Conservation (phyloP, 30 jellyfish, hydroid and myxozoan species). For the Aurelia sp. region DNA sequence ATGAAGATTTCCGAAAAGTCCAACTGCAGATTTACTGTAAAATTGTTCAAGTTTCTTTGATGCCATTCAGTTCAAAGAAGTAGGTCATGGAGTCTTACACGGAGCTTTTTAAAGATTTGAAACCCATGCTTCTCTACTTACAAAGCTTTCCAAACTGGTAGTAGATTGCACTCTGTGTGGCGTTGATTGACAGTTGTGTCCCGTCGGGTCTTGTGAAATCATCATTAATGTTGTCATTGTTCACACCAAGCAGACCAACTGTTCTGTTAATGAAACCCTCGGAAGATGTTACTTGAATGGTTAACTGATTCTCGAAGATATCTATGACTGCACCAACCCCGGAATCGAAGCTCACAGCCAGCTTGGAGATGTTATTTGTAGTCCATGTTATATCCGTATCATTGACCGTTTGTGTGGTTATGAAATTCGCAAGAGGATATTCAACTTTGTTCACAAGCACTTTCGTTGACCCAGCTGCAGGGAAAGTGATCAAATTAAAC, state of each 20-base stretch:
- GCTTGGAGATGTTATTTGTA: slow-evolving; percentile 14
- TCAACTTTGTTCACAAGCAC: slow-evolving; percentile 34
- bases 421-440: slow-evolving; percentile 22
- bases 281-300: slow-evolving; percentile 24
- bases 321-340: slow-evolving; percentile 41
- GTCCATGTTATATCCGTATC: slow-evolving; percentile 61
- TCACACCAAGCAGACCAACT: slow-evolving; percentile 60
- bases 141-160: slow-evolving; percentile 67
- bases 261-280: slow-evolving; percentile 19
- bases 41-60: too few species aligned
- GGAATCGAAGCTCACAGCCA: slow-evolving; percentile 44
- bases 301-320: slow-evolving; percentile 41
- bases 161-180: slow-evolving; percentile 68
- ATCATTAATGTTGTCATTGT: slow-evolving; percentile 51
- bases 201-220: slow-evolving; percentile 78
- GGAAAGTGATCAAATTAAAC: too few species aligned
- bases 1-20: too few species aligned
- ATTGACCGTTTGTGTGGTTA: slow-evolving; percentile 42
- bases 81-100: too few species aligned
- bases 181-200: slow-evolving; percentile 36
- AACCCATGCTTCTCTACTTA: slow-evolving; percentile 48
- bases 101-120: too few species aligned
- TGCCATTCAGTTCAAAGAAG: too few species aligned
- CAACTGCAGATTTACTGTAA: too few species aligned
- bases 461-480: slow-evolving; percentile 48